These are phyloP conservation scores for Nesometra sesokonis DNA, from an alignment of 35 echinoderm and acorn worm species.

Conservation along the genomic window DNA sequence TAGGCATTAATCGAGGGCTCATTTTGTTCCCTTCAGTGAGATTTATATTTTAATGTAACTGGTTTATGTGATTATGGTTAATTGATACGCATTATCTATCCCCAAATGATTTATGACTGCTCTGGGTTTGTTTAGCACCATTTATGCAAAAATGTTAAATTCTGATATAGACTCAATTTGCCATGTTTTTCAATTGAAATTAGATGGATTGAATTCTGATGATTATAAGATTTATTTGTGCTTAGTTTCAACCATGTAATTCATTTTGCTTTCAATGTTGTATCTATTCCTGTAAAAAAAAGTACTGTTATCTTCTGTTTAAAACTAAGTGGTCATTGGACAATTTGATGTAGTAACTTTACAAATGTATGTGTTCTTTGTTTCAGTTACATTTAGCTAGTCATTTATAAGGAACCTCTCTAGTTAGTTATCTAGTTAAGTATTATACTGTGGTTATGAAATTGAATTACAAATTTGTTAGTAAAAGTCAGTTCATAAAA, in stretches of 20 bases:
- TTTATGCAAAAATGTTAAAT: neutral
- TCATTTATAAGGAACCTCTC: no score
- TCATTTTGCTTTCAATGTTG: neutral
- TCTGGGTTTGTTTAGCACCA: neutral
- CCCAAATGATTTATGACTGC: neutral
- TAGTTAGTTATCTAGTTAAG: no score
- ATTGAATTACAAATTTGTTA: neutral
- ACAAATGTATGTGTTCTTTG: neutral
- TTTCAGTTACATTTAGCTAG: neutral
- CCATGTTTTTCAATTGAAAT: neutral
- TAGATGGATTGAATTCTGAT: neutral
- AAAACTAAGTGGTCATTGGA: neutral
- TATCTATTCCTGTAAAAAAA: neutral
- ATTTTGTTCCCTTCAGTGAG: neutral
- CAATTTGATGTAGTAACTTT: neutral
- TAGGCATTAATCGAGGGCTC: neutral
- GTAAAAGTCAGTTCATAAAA: no score
- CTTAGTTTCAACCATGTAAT: neutral
- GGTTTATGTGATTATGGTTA: neutral
- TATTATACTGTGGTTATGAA: neutral
- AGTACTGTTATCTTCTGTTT: neutral
- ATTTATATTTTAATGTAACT: neutral
- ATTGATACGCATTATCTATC: neutral
- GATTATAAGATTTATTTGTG: neutral
- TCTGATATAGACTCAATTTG: neutral